phyloP scores from a whole-genome alignment of 2,888 invertebrate genomes.

The Salpingus planirostris region DNA sequence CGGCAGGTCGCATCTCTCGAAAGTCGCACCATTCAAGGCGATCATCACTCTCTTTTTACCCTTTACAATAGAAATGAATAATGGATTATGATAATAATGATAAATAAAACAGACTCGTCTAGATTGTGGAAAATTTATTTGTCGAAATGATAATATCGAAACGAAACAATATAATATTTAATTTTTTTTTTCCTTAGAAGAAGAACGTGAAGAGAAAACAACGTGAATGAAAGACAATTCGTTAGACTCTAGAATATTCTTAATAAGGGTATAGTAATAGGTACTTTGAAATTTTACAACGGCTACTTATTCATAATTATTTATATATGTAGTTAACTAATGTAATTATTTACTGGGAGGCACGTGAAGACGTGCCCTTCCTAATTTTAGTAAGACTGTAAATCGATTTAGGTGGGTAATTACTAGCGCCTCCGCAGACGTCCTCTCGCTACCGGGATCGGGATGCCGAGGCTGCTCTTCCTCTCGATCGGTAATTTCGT shows the following conservation, averaged over 20 bases:
- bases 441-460: slow-evolving; percentile 6
- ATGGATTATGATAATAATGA: no score
- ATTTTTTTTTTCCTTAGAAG: slow-evolving; percentile 3
- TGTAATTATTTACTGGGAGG: slow-evolving; percentile 12
- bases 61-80: no score
- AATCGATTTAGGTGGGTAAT: slow-evolving; percentile 8
- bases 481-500: no score
- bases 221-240: slow-evolving; percentile 12
- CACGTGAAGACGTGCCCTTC: slow-evolving; percentile 9
- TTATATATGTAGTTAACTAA: slow-evolving; percentile 13
- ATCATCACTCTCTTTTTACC: no score
- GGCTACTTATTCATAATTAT: slow-evolving; percentile 9
- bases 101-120: neutral
- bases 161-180: slow-evolving; percentile 10
- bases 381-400: slow-evolving; percentile 12
- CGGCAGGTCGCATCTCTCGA: no score
- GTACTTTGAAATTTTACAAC: slow-evolving; percentile 14
- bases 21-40: no score
- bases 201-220: slow-evolving; percentile 12
- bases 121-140: slow-evolving; percentile 16
- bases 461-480: no score
- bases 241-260: slow-evolving; percentile 9
- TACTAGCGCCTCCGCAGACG: slow-evolving; percentile 6
- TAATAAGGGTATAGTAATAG: slow-evolving; percentile 1
- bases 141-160: slow-evolving; percentile 11